These are phyloP conservation scores for Agelastica alni DNA, from an alignment of 2,888 invertebrate genomes.

Conservation along the genomic window DNA sequence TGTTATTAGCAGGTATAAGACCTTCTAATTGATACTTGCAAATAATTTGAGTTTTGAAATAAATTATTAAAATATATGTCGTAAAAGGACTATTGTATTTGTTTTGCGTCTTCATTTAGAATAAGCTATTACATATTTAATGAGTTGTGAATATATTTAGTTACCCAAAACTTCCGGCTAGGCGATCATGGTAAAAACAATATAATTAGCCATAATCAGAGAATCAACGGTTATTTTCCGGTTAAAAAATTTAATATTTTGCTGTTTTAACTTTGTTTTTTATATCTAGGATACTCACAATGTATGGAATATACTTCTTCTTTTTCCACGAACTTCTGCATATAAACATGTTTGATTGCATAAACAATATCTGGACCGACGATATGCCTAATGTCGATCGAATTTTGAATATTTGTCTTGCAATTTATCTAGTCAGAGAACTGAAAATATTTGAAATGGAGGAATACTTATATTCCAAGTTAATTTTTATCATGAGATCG, in stretches of 20 bases:
- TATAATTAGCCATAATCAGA: no score
- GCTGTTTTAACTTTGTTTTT: background rate
- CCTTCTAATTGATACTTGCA: no score
- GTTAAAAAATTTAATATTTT: background rate
- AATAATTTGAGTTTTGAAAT: no score
- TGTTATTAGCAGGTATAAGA: no score
- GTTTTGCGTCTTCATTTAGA: no score
- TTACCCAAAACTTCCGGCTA: no score
- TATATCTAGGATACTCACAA: conserved; percentile 64
- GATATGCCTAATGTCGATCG: conserved; percentile 47
- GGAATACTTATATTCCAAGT: conserved; percentile 67
- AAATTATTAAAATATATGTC: no score
- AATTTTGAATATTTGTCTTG: conserved; percentile 44
- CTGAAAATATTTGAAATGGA: conserved; percentile 62
- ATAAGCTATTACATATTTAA: background rate
- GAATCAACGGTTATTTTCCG: background rate
- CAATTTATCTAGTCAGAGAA: conserved; percentile 59
- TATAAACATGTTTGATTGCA: conserved; percentile 42
- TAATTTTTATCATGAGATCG: conserved; percentile 67
- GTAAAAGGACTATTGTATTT: no score
- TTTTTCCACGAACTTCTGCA: conserved; percentile 56
- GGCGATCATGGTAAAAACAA: no score
- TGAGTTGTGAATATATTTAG: background rate
- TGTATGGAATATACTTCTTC: conserved; percentile 69
- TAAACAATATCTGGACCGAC: conserved; percentile 52